Conservation (phyloP, 2,797 vertebrate genomes). For the Pseudochirops corinnae region DNA sequence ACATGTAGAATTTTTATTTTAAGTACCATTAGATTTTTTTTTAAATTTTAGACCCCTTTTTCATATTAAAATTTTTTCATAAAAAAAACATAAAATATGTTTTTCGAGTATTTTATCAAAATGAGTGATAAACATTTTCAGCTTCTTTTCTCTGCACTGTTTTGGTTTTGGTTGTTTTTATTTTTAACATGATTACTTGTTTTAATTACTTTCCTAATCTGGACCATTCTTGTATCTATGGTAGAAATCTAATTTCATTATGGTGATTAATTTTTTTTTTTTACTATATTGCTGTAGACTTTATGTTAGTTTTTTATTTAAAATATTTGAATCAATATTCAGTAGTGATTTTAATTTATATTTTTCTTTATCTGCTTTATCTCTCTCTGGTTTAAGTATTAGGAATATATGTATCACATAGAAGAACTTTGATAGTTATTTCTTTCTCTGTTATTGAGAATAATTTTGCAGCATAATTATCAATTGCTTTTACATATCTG, state of each 20-base stretch:
- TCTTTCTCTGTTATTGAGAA: not conserved
- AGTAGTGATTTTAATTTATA: not conserved
- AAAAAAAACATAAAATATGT: no score
- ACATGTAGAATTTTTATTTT: not conserved
- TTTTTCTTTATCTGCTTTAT: not conserved
- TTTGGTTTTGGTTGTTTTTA: not conserved
- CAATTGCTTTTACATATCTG: not conserved
- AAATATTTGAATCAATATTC: not conserved
- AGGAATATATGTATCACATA: not conserved
- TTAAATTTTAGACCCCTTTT: not conserved
- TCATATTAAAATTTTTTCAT: not conserved
- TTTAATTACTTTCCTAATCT: not conserved
- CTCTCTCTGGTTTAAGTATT: not conserved
- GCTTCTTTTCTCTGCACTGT: not conserved
- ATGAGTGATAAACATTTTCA: not conserved
- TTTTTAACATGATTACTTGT: not conserved
- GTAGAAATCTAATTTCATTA: not conserved
- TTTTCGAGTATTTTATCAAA: not conserved
- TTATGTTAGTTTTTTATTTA: not conserved
- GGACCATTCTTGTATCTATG: not conserved
- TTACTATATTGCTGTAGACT: not conserved
- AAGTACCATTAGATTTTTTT: not conserved
- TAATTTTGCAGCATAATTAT: not conserved
- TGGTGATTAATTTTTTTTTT: not conserved
- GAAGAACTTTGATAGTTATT: not conserved